phyloP scores from a whole-genome alignment of 2,797 vertebrate genomes.

The Anomalospiza imberbis region DNA sequence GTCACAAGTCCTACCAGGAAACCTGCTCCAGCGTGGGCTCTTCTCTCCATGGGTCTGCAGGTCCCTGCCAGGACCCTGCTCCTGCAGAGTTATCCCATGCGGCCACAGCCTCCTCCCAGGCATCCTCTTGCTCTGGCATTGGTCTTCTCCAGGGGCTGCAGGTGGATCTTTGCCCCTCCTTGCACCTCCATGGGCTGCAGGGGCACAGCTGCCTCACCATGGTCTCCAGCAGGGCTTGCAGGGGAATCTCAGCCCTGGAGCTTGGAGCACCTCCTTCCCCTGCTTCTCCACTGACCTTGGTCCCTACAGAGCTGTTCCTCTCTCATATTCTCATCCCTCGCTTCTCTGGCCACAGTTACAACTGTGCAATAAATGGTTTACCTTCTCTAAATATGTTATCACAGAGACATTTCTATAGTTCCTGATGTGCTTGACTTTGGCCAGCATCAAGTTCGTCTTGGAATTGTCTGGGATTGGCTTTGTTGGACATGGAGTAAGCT shows the following conservation, averaged over 20 bases:
- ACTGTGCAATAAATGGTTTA: not conserved
- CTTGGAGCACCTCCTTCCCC: not conserved
- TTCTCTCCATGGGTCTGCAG: not conserved
- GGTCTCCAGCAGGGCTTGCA: not conserved
- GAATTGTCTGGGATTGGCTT: not conserved
- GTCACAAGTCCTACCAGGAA: not conserved
- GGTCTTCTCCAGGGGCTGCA: not conserved
- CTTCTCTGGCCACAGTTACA: not conserved
- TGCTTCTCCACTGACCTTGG: not conserved
- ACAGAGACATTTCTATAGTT: not conserved
- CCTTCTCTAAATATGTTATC: not conserved
- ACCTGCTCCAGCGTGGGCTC: rapidly evolving
- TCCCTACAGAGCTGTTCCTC: not conserved
- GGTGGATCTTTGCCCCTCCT: not conserved
- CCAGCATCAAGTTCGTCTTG: rapidly evolving
- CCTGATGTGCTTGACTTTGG: not conserved
- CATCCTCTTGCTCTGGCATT: not conserved
- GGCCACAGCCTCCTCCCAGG: not conserved
- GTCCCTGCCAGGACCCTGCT: not conserved
- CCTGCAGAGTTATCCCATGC: no score
- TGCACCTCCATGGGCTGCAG: not conserved
- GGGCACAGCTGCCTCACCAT: not conserved
- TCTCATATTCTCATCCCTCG: not conserved
- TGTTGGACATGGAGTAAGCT: not conserved
- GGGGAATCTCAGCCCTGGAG: not conserved